phyloP scores from a whole-genome alignment of 2,888 invertebrate species.

The Teinopalpus imperialis region DNA sequence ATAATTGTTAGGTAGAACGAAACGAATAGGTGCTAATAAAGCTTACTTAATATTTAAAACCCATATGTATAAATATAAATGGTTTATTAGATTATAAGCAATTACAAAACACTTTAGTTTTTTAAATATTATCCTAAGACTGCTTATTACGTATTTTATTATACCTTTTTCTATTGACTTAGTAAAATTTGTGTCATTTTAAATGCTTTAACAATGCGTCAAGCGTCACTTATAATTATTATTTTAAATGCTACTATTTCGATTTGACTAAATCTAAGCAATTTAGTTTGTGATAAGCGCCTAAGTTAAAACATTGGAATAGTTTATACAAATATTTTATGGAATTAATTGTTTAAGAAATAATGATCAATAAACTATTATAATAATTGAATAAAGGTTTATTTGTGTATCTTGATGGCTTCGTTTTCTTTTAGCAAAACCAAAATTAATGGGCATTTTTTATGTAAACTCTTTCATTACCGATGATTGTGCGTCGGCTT shows the following conservation, averaged over 20 bases:
- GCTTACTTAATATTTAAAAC: conserved; percentile 57
- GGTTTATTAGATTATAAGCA: conserved; percentile 21
- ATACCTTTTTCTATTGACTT: conserved; percentile 1
- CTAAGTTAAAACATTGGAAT: background rate
- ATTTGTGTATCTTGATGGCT: no score
- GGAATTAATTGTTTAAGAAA: conserved; percentile 15
- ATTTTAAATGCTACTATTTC: conserved; percentile 5
- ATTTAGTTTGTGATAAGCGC: conserved; percentile 15
- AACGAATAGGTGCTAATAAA: conserved; percentile 64
- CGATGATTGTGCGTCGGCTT: no score
- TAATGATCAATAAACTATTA: conserved; percentile 18
- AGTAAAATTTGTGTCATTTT: conserved; percentile 43
- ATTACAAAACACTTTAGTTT: conserved; percentile 18
- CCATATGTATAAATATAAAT: conserved; percentile 3
- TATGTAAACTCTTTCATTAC: no score
- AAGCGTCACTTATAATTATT: background rate
- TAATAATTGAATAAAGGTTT: background rate
- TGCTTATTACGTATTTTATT: conserved; percentile 13
- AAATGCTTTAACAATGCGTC: conserved; percentile 43
- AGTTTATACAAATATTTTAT: conserved; percentile 16
- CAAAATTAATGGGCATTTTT: no score
- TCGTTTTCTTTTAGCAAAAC: no score
- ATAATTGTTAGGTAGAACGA: conserved; percentile 13
- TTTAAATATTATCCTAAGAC: conserved; percentile 18
- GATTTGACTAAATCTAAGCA: conserved; percentile 8